A percentile compares a stretch with the other conserved stretches of the same genome.
phyloP scores from a whole-genome alignment of 2,113 vertebrate species.

The Pluvialis apricaria region DNA sequence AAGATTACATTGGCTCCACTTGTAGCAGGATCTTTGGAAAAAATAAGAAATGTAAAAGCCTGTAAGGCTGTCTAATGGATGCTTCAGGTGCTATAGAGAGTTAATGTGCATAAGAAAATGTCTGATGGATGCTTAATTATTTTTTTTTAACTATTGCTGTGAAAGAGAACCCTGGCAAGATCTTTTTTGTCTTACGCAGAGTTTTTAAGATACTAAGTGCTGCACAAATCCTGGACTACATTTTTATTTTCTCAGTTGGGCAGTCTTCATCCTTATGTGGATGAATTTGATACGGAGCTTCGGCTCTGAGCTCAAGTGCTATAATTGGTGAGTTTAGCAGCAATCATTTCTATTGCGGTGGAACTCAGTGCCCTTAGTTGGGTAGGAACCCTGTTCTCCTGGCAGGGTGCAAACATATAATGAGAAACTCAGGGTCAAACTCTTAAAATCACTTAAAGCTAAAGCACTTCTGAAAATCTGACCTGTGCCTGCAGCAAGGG shows the following conservation, averaged over 20 bases:
- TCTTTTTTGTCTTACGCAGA: not conserved
- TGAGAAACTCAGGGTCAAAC: not conserved
- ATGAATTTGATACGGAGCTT: not conserved
- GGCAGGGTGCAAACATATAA: not conserved
- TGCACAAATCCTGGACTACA: not conserved
- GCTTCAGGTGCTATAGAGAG: not conserved
- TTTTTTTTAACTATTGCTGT: not conserved
- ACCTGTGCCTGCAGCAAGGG: not conserved
- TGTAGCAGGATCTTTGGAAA: not conserved
- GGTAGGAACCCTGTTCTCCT: not conserved
- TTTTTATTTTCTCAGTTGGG: not conserved
- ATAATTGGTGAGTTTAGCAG: not conserved
- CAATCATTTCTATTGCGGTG: not conserved
- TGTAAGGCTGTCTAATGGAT: not conserved
- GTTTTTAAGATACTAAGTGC: not conserved
- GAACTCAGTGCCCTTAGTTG: not conserved
- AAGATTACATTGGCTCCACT: not conserved
- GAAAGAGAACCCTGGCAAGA: not conserved
- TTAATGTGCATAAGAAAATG: not conserved
- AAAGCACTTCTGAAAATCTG: not conserved
- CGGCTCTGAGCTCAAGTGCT: not conserved
- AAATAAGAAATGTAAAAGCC: not conserved
- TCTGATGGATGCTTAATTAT: not conserved
- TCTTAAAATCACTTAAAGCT: not conserved
- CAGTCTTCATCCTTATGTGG: not conserved